Evolutionary conservation across 2,797 vertebrate species (phyloP).

Genomic region (Sebastes minor): DNA sequence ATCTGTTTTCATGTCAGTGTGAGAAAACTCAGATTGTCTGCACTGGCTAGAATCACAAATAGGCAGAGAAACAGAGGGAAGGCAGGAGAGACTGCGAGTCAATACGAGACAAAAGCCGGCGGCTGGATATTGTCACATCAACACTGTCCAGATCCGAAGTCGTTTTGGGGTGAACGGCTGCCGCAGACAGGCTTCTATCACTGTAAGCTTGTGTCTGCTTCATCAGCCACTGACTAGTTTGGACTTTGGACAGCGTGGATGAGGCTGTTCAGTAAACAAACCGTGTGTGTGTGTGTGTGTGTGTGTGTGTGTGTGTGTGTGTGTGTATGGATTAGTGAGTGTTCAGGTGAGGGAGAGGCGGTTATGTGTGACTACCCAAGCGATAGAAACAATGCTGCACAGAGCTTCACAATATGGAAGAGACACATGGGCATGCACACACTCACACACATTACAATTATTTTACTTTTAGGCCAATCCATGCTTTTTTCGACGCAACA

Average conservation of each 20-base stretch:
- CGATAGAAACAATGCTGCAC: neutral
- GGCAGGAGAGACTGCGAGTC: neutral
- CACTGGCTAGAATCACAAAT: neutral
- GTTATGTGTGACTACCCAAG: neutral
- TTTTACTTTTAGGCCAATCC: slow-evolving; percentile 1
- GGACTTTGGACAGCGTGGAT: neutral
- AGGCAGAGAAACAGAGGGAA: neutral
- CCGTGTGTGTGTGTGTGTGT: neutral
- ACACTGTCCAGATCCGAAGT: slow-evolving; percentile 7
- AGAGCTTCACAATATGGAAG: neutral
- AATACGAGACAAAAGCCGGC: slow-evolving; percentile 16
- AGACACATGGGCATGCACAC: neutral
- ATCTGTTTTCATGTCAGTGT: neutral
- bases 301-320: neutral
- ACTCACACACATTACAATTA: neutral
- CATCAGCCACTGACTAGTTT: slow-evolving; percentile 26
- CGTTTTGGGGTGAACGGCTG: slow-evolving; percentile 26
- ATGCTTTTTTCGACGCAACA: slow-evolving; percentile 17
- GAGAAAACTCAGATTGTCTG: neutral
- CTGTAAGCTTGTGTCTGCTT: slow-evolving; percentile 9
- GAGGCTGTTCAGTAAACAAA: slow-evolving; percentile 4
- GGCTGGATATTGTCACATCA: slow-evolving; percentile 26
- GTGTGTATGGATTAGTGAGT: neutral
- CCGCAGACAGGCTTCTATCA: slow-evolving; percentile 3
- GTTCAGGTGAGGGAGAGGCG: neutral